Evolutionary conservation across 35 echinoderm and acorn worm species (phyloP).

Genomic region (Chiridota heheva): DNA sequence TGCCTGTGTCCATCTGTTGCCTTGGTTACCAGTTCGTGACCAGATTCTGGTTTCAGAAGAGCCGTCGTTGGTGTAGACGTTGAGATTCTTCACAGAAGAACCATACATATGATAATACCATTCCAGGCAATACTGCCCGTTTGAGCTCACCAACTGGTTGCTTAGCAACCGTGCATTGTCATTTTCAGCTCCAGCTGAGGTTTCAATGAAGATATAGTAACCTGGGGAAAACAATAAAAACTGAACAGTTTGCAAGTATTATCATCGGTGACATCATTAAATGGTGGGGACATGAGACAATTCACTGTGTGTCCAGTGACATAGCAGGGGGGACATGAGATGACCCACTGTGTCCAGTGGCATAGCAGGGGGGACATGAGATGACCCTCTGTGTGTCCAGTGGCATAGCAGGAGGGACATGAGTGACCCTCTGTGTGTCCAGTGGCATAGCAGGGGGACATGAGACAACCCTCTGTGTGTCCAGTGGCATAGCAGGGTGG

Average conservation of each 20-base stretch:
- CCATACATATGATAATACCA: constrained; percentile 95
- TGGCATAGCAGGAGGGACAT: too few relatives aligned
- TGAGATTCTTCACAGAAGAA: constrained; percentile 41
- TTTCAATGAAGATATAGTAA: constrained; percentile 75
- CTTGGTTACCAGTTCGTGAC: constrained; percentile 56
- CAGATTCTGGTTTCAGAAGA: constrained; percentile 17
- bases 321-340: too few relatives aligned
- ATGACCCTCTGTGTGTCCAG: too few relatives aligned
- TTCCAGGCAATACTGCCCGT: constrained; percentile 71
- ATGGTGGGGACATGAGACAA: too few relatives aligned
- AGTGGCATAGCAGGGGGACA: too few relatives aligned
- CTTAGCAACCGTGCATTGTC: constrained; percentile 62
- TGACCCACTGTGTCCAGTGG: too few relatives aligned
- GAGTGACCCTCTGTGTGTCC: too few relatives aligned
- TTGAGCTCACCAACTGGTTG: neutral
- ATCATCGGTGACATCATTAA: too few relatives aligned
- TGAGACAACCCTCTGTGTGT: too few relatives aligned
- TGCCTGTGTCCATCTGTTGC: constrained; percentile 71
- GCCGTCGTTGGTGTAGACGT: constrained; percentile 51
- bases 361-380: too few relatives aligned
- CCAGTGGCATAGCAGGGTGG: too few relatives aligned
- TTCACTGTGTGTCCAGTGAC: too few relatives aligned
- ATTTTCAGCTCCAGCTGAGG: constrained; percentile 1
- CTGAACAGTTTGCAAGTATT: neutral
- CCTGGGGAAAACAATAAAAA: constrained; percentile 26